Base-by-base conservation (phyloP, 1,140 invertebrate species). In the Limonius californicus region DNA sequence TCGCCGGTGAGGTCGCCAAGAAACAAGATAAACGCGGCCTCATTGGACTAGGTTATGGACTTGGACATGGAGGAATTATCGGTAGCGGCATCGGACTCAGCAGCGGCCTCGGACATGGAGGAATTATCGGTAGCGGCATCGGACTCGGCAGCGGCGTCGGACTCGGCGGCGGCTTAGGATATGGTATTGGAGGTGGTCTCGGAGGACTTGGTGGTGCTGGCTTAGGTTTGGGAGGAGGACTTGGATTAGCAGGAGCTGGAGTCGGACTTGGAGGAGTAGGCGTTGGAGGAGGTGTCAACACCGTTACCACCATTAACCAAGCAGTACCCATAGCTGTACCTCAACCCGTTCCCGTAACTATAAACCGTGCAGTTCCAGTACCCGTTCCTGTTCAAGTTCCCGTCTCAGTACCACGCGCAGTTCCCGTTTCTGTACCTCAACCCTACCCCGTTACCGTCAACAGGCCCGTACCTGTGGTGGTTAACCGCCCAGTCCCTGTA, bases 341-440 rank as follows among this genome's bases (percentile, higher is more conserved):
- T 0, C 71, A 72, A 15, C 74, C 76, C 2, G 69, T 76, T 68
- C 81, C 69, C 45, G 77, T 72, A 63, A 80, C 80, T 9, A 78
- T 81, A 0, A 78, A 78, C 6, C 73, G 79, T n/a, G 72, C 71
- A 43, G 69, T 73, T 9, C 65, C 68, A 30, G 71, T 74, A 27
- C 68, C 70, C 32, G 54, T 63, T 6, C 59, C 43, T 0, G 59
- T 62, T 11, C 66, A 27, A 39, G 67, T 69, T n/a, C 67, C 69
- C 7, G 67, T 68, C 12, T 60, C 57, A 47, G 72, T 75, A 0
- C 73, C 77, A 0, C 74, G 79, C 0, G 66, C 71, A n/a, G 72
- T 72, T 27, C 68, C 70, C 9, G 71, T 75, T 2, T 61, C 70
- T 18, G 69, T 74, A 14, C 65, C 67, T 47, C 69, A 68, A 45